Conservation (phyloP, 2,888 invertebrate genomes). For the Philereme transversata region DNA sequence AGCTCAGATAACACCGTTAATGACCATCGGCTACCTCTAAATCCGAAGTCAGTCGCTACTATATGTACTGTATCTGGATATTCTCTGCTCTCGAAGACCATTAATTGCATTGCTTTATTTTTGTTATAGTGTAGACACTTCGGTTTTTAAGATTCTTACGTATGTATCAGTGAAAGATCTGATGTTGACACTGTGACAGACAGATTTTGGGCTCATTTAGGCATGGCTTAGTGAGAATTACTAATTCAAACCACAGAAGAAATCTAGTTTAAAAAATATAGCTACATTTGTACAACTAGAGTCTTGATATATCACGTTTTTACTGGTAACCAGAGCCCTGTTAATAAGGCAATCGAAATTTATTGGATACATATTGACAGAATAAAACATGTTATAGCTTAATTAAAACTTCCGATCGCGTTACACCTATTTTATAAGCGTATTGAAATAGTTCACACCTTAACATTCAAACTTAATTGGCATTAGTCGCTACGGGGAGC, state of each 20-base stretch:
- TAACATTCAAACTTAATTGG: conserved; percentile 35
- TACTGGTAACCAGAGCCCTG: conserved; percentile 5
- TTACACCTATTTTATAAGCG: conserved; percentile 29
- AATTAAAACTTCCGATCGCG: conserved; percentile 35
- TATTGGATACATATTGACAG: conserved; percentile 17
- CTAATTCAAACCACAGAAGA: too few relatives aligned
- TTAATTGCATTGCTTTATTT: conserved; percentile 14
- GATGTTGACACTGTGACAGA: too few relatives aligned
- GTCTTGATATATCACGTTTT: neutral
- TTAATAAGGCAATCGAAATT: conserved; percentile 29
- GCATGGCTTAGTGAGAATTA: too few relatives aligned
- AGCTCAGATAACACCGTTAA: conserved; percentile 63
- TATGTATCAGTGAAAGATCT: too few relatives aligned
- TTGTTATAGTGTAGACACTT: neutral
- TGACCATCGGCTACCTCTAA: conserved; percentile 59
- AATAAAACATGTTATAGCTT: conserved; percentile 30
- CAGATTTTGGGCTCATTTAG: too few relatives aligned
- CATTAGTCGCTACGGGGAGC: conserved; percentile 30
- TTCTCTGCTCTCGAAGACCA: conserved; percentile 16
- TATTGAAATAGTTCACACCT: conserved; percentile 38
- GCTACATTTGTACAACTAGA: conserved; percentile 3
- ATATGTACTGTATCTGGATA: conserved; percentile 17
- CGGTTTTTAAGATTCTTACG: neutral
- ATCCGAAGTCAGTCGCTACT: conserved; percentile 33
- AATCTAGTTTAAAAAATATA: neutral